Base-by-base conservation (phyloP, 1,140 invertebrate genomes). In the Tetranychus cinnabarinus region DNA sequence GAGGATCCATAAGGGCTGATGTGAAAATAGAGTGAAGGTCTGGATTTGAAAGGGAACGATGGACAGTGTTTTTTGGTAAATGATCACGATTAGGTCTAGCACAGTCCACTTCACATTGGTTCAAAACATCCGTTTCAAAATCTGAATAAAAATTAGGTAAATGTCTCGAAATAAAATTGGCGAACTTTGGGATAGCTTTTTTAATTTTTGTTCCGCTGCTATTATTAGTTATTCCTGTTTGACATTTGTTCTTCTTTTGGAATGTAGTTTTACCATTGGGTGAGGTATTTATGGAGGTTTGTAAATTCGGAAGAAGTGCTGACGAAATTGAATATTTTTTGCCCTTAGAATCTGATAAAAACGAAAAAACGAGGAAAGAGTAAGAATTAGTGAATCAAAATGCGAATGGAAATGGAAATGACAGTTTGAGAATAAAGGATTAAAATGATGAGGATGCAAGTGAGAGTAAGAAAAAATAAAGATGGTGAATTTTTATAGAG, bases 191-290 rank as follows among this genome's bases (percentile, higher is more conserved):
- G 8, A 58, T 45, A 10, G 57, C 37, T 45, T 33, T 15, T 35
- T 58, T 58, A 45, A 58, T 58, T 31, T 58, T 58, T 15, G 55
- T 56, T 58, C 42, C 42, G 42, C 57, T 58, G n/a, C 55, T n/a
- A 36, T 36, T 56, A 35, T 36, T 37, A 12, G 33, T 56, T 2
- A 34, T 15, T 31, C 33, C 13, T 12, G 33, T 15, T 58, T 58
- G 57, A 42, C 39, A 10, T 45, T 58, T 46, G 2, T 33, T 15
- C 42, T 33, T 45, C 33, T 46, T 13, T 5, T 56, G 55, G 33
- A 36, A 36, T 36, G 42, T 58, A 5, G n/a, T 7, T 45, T 58
- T 45, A 2, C 10, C 8, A 10, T 42, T 42, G 5, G 39, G 39
- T 6, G 39, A 42, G 5, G 39, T 42, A 10, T 42, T 42, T 2